Conservation (phyloP, 2,113 vertebrate species). For the Alexandromys fortis region DNA sequence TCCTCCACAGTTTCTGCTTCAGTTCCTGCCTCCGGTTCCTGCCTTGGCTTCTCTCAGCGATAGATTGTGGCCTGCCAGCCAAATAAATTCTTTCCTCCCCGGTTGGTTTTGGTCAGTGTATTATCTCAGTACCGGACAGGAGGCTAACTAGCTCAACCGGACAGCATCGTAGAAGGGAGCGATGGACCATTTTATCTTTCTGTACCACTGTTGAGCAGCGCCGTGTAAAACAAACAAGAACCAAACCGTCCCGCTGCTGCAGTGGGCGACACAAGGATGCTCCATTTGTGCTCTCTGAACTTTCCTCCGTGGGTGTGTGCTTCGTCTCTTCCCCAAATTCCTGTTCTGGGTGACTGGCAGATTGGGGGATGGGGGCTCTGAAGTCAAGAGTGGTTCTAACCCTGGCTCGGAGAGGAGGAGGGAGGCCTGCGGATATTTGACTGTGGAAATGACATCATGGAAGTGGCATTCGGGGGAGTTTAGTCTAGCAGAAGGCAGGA, state of each 20-base stretch:
- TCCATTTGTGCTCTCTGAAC: neutral
- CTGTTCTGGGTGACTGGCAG: neutral
- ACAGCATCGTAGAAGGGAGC: neutral
- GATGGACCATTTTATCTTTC: neutral
- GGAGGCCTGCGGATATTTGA: constrained; percentile 4
- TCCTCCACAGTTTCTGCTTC: neutral
- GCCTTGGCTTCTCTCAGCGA: neutral
- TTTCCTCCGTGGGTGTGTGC: neutral
- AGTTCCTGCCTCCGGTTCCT: neutral
- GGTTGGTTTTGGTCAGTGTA: neutral
- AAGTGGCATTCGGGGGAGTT: constrained; percentile 62
- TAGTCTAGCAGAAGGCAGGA: constrained; percentile 67
- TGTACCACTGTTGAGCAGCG: neutral
- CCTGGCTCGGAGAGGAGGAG: neutral
- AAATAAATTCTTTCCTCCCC: neutral
- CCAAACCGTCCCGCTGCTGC: neutral
- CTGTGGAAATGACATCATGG: constrained; percentile 60
- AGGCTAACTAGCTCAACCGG: neutral
- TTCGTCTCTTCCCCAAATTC: constrained; percentile 32
- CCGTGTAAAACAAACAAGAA: neutral
- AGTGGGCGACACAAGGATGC: neutral
- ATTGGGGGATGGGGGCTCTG: constrained; percentile 27
- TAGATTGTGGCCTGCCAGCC: neutral
- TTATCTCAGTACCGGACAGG: neutral
- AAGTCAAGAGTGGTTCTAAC: constrained; percentile 19